Conservation (phyloP, 1,140 invertebrate genomes). For the Eubasilissa regina region DNA sequence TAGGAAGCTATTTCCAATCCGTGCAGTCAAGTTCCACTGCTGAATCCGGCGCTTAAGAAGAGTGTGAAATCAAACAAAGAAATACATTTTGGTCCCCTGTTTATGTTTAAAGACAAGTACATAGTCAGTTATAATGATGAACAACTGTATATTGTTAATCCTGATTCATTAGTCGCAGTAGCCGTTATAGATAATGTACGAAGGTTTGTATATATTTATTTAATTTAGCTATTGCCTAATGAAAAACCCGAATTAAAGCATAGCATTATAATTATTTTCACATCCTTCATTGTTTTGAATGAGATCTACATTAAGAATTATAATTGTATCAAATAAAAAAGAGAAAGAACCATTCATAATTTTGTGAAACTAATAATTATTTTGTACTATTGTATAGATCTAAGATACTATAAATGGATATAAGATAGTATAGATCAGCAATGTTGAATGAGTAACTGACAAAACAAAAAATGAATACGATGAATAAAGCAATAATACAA, state of each 20-base stretch:
- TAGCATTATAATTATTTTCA: neutral
- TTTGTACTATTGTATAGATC: too few species aligned
- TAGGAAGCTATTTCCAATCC: conserved; percentile 76
- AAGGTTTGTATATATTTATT: conserved; percentile 60
- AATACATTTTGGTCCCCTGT: conserved; percentile 79
- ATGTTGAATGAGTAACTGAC: too few species aligned
- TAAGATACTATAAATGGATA: too few species aligned
- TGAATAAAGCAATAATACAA: too few species aligned
- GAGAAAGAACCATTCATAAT: too few species aligned
- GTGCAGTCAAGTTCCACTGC: conserved; percentile 77
- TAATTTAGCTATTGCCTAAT: neutral
- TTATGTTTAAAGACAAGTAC: conserved; percentile 79
- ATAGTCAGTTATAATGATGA: conserved; percentile 83
- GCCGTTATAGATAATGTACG: conserved; percentile 68
- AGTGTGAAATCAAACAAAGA: conserved; percentile 70
- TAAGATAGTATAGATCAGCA: too few species aligned
- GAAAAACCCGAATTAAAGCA: neutral
- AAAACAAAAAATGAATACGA: too few species aligned
- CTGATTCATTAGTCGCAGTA: conserved; percentile 73
- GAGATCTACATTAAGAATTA: too few species aligned
- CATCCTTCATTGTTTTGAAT: too few species aligned
- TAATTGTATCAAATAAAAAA: too few species aligned
- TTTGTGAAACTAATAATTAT: too few species aligned
- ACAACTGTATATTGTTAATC: conserved; percentile 83
- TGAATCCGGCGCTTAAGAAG: conserved; percentile 77